Percentiles rank a stretch among this genome's conserved stretches.
phyloP scores from a whole-genome alignment of 2,888 invertebrate species.

The Aphidoletes aphidimyza region DNA sequence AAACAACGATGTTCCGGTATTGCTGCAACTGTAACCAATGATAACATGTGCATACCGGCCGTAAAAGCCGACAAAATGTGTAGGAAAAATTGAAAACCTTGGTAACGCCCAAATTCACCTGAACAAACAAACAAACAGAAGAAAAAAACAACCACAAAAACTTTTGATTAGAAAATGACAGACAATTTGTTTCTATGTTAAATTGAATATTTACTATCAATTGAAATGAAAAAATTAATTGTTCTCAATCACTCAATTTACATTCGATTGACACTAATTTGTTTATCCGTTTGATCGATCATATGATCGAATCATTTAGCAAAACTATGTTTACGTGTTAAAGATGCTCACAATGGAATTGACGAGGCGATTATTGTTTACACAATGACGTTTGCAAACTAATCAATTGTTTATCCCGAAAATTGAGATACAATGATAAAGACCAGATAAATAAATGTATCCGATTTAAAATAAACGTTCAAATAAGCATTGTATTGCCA shows the following conservation, averaged over 20 bases:
- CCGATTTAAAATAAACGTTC: no score
- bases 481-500: no score
- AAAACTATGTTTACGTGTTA: not conserved
- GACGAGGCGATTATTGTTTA: no score
- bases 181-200: no score
- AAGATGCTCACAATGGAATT: no score
- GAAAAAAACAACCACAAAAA: not conserved
- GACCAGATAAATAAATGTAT: no score
- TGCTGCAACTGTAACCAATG: conserved; percentile 82
- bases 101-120: conserved; percentile 87
- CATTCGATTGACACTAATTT: conserved; percentile 5
- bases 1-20: conserved; percentile 77
- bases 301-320: not conserved
- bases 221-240: not conserved
- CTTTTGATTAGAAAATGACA: no score
- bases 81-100: conserved; percentile 80
- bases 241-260: conserved; percentile 23
- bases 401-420: no score
- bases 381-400: no score
- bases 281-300: not conserved
- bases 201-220: not conserved
- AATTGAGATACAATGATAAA: no score
- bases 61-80: conserved; percentile 82
- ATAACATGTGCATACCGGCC: conserved; percentile 85
- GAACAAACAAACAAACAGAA: conserved; percentile 60